phyloP scores from a whole-genome alignment of 2,888 invertebrate species.

The Sarcophaga variegata region DNA sequence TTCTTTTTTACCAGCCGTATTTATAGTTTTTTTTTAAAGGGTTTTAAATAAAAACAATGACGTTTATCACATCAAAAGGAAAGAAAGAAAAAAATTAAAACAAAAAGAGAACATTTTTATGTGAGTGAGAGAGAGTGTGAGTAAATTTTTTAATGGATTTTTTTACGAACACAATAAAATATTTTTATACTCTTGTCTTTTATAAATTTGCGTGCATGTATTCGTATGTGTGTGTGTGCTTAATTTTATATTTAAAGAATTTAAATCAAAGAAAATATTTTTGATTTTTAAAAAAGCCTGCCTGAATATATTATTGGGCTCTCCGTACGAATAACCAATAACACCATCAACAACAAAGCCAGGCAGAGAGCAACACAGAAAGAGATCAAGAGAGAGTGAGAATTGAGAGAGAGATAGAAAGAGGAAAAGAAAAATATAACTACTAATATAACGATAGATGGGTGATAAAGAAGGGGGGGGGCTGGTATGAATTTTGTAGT shows the following conservation, averaged over 20 bases:
- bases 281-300: background rate
- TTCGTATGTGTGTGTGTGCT: background rate
- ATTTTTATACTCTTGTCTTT: background rate
- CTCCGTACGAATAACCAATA: background rate
- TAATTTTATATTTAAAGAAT: conserved; percentile 43
- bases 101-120: background rate
- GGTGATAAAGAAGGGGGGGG: background rate
- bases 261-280: conserved; percentile 34
- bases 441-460: conserved; percentile 17
- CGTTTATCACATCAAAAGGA: background rate
- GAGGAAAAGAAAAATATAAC: conserved; percentile 3
- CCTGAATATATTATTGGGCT: background rate
- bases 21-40: background rate
- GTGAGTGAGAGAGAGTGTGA: background rate
- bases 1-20: background rate
- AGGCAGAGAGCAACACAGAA: conserved; percentile 14
- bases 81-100: background rate
- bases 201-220: background rate
- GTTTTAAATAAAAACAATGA: background rate
- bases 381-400: conserved; percentile 18
- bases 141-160: background rate
- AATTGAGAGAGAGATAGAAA: conserved; percentile 8
- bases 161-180: background rate
- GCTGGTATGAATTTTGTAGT: conserved; percentile 13
- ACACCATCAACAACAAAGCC: background rate